A percentile compares a stretch with the other conserved stretches of the same genome.
phyloP scores from a whole-genome alignment of 2,888 invertebrate genomes.

The Tetrapedia diversipes region DNA sequence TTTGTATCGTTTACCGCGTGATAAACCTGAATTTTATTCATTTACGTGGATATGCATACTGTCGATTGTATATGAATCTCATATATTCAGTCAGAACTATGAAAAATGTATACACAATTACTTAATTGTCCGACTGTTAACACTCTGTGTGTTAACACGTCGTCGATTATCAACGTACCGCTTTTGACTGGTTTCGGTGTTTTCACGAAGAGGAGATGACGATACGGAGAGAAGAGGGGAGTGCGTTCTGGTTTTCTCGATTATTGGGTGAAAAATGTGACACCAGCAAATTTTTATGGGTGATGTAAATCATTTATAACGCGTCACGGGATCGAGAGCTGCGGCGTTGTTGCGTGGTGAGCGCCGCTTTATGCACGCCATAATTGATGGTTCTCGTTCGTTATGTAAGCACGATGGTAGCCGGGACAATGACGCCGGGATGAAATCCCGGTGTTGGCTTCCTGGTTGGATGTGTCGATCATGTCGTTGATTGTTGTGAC shows the following conservation, averaged over 20 bases:
- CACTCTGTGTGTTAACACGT: too few species aligned
- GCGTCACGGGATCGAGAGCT: not conserved
- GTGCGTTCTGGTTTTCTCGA: not conserved
- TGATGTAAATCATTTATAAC: constrained; percentile 1
- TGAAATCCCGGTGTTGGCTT: constrained; percentile 6
- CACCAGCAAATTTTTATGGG: not conserved
- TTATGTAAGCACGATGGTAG: constrained; percentile 14
- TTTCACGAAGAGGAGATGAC: not conserved
- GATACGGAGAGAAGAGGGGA: not conserved
- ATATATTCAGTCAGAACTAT: too few species aligned
- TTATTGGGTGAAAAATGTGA: constrained; percentile 2
- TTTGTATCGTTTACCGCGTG: too few species aligned
- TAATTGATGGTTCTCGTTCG: constrained; percentile 34
- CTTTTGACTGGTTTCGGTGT: constrained; percentile 13
- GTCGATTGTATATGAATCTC: too few species aligned
- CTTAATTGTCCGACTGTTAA: too few species aligned
- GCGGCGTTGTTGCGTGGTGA: not conserved
- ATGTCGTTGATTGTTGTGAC: not conserved
- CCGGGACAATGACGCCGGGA: constrained; percentile 20
- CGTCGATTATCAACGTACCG: constrained; percentile 17
- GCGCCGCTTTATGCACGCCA: constrained; percentile 14
- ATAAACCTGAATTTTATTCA: too few species aligned
- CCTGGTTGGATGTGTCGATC: constrained; percentile 5
- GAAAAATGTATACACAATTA: too few species aligned
- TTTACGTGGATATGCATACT: too few species aligned